These are phyloP conservation scores for Diabrotica balteata DNA, from an alignment of 2,888 invertebrate species.

Conservation along the genomic window DNA sequence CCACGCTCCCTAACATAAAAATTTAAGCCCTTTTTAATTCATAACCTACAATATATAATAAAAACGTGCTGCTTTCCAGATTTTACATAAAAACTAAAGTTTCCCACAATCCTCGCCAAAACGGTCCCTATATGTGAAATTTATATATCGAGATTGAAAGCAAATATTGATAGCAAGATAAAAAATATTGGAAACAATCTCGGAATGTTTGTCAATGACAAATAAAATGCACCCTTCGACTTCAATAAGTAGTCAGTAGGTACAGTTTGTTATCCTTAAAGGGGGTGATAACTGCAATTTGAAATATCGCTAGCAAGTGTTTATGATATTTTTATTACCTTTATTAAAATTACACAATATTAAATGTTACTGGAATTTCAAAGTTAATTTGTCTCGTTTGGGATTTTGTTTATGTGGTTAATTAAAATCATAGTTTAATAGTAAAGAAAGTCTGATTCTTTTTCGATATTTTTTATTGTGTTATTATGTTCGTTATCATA, in stretches of 20 bases:
- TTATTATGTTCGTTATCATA: too few relatives aligned
- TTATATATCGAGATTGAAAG: slow-evolving; percentile 9
- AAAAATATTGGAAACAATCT: slow-evolving; percentile 33
- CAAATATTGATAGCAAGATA: slow-evolving; percentile 38
- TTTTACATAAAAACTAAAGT: slow-evolving; percentile 11
- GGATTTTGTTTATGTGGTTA: too few relatives aligned
- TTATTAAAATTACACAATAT: slow-evolving; percentile 11
- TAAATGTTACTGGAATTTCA: too few relatives aligned
- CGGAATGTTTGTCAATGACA: slow-evolving; percentile 35
- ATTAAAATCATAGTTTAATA: too few relatives aligned
- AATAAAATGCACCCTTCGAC: slow-evolving; percentile 32
- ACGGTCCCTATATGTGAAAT: slow-evolving; percentile 2
- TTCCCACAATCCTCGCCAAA: slow-evolving; percentile 17
- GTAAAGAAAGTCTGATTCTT: too few relatives aligned
- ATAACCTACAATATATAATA: too few relatives aligned
- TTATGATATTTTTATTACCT: slow-evolving; percentile 56
- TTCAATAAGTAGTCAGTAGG: slow-evolving; percentile 14
- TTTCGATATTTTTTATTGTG: too few relatives aligned
- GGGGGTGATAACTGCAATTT: slow-evolving; percentile 53
- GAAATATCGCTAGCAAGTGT: slow-evolving; percentile 59
- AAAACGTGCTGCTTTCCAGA: slow-evolving; percentile 1
- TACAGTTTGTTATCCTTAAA: slow-evolving; percentile 19
- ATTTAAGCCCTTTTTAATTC: too few relatives aligned
- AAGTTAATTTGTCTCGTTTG: too few relatives aligned
- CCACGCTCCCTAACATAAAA: too few relatives aligned